These are phyloP conservation scores for Clarias batrachus DNA, from an alignment of 2,113 vertebrate species.

Conservation along the genomic window DNA sequence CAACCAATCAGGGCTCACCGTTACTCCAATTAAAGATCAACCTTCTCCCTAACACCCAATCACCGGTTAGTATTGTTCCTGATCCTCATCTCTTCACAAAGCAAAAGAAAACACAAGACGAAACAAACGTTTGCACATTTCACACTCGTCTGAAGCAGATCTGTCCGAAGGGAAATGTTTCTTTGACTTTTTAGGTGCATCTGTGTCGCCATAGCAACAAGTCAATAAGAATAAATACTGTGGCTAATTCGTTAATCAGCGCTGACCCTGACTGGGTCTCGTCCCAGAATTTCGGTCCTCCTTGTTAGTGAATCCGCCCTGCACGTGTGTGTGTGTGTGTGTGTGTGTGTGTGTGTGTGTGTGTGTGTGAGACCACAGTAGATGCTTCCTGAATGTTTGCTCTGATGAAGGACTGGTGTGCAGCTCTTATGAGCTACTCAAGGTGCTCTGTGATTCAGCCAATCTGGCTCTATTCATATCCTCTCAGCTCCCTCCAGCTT, in stretches of 20 bases:
- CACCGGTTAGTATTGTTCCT: neutral
- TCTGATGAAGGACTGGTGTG: slow-evolving; percentile 33
- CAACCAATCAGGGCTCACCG: neutral
- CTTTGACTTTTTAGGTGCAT: neutral
- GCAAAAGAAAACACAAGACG: neutral
- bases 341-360: neutral
- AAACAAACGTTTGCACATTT: neutral
- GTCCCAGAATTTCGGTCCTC: neutral
- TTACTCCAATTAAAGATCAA: neutral
- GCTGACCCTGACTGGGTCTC: neutral
- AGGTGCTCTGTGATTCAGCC: slow-evolving; percentile 48
- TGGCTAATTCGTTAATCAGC: neutral
- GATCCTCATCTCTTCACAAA: neutral
- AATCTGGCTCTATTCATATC: slow-evolving; percentile 41
- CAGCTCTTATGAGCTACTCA: slow-evolving; percentile 49
- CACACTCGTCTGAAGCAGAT: neutral
- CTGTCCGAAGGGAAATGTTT: neutral
- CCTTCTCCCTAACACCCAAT: neutral
- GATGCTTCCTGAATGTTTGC: slow-evolving; percentile 28
- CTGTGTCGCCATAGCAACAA: neutral
- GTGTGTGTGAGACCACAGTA: neutral
- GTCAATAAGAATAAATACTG: neutral
- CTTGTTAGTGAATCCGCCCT: neutral
- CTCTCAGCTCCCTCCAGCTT: slow-evolving; percentile 20
- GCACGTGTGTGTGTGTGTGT: neutral